These are phyloP conservation scores for Metopia argyrocephala DNA, from an alignment of 2,888 invertebrate species.

Conservation along the genomic window DNA sequence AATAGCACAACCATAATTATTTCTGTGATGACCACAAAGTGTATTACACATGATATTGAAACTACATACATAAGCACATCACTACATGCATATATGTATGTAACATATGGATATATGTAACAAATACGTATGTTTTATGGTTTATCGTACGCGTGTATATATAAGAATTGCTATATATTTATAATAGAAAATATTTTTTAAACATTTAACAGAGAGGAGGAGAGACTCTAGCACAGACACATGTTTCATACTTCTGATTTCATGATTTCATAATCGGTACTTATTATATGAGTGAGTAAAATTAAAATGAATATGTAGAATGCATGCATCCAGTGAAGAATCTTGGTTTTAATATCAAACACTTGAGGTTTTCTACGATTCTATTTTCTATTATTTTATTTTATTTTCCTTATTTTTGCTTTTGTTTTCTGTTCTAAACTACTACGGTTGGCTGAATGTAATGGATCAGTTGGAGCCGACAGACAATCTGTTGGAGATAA, in stretches of 20 bases:
- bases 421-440: slow-evolving; percentile 1
- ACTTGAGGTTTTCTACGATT: slow-evolving; percentile 47
- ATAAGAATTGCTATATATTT: not conserved
- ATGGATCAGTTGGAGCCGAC: slow-evolving; percentile 75
- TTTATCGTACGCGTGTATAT: not conserved
- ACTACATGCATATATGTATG: not conserved
- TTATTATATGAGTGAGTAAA: slow-evolving; percentile 46
- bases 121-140: no score
- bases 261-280: slow-evolving; percentile 54
- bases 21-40: slow-evolving; percentile 49
- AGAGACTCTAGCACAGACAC: not conserved
- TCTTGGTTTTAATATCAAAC: slow-evolving; percentile 43
- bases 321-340: slow-evolving; percentile 18
- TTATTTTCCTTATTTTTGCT: not conserved
- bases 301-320: slow-evolving; percentile 2
- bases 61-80: slow-evolving; percentile 4
- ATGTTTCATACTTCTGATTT: slow-evolving; percentile 50
- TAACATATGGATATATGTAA: no score
- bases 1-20: slow-evolving; percentile 37
- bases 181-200: not conserved
- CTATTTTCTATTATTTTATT: not conserved
- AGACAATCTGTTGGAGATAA: slow-evolving; percentile 62
- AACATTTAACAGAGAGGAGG: not conserved
- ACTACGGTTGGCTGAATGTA: slow-evolving; percentile 71
- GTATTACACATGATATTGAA: slow-evolving; percentile 17